A percentile compares a stretch with the other conserved stretches of the same genome.
These are phyloP conservation scores for Ichneumon xanthorius DNA, from an alignment of 2,888 invertebrate species.

Conservation along the genomic window DNA sequence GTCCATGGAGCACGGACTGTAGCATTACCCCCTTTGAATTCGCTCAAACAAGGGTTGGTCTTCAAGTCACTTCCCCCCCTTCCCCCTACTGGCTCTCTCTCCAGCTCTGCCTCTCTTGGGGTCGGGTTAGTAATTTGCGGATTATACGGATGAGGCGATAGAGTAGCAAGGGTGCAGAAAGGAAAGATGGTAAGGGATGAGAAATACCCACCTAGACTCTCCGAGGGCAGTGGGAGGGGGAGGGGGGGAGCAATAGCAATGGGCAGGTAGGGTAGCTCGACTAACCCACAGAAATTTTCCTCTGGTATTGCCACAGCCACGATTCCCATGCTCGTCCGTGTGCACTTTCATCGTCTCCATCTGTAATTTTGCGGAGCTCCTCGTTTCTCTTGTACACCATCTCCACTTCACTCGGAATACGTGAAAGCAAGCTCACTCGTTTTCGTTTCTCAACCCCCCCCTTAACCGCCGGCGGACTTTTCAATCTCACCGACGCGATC, in stretches of 20 bases:
- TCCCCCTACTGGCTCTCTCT: not conserved
- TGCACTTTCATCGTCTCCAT: constrained; percentile 71
- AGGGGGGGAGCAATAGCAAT: constrained; percentile 38
- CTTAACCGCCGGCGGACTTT: constrained; percentile 45
- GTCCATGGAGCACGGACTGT: constrained; percentile 67
- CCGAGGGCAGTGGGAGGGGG: not conserved
- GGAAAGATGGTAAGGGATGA: constrained; percentile 22
- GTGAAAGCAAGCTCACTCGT: constrained; percentile 56
- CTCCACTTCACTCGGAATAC: constrained; percentile 37
- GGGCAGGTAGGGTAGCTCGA: constrained; percentile 55
- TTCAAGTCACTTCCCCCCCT: constrained; percentile 73
- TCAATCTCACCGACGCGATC: constrained; percentile 44
- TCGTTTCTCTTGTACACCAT: constrained; percentile 59
- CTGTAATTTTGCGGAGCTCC: constrained; percentile 78
- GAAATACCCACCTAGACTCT: constrained; percentile 30
- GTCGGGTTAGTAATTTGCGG: constrained; percentile 81
- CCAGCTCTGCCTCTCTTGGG: constrained; percentile 55
- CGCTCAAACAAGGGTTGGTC: constrained; percentile 79
- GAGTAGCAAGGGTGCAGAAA: constrained; percentile 20
- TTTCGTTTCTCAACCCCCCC: constrained; percentile 35
- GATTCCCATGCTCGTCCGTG: constrained; percentile 38
- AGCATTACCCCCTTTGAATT: constrained; percentile 78
- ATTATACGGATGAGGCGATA: constrained; percentile 76
- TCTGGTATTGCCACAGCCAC: constrained; percentile 28
- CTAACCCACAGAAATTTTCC: constrained; percentile 64